Percentiles rank a stretch among this genome's conserved stretches.
These are phyloP conservation scores for Eupithecia insigniata DNA, from an alignment of 2,888 invertebrate genomes.

Conservation along the genomic window DNA sequence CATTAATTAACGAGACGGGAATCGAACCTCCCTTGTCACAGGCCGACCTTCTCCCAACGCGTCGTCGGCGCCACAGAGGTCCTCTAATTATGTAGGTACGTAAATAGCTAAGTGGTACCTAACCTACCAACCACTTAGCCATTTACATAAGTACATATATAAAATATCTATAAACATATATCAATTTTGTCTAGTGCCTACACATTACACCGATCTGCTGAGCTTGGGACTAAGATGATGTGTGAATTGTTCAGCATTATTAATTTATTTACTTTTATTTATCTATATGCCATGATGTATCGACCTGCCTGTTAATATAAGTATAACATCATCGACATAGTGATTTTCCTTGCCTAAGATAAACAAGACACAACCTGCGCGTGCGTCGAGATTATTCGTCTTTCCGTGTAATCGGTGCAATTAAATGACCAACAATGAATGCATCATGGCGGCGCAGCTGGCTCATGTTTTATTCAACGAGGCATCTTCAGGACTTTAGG, in stretches of 20 bases:
- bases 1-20: no score
- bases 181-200: no score
- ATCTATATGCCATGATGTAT: background rate
- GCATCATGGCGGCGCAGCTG: constrained; percentile 43
- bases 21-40: no score
- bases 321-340: constrained; percentile 12
- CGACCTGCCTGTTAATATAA: background rate
- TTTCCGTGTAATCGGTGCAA: constrained; percentile 50
- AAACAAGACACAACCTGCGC: constrained; percentile 27
- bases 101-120: no score
- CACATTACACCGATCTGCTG: no score
- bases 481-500: constrained; percentile 48
- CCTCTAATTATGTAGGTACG: no score
- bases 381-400: constrained; percentile 40
- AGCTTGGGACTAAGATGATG: background rate
- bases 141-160: no score
- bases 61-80: no score
- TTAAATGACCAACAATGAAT: constrained; percentile 56
- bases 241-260: background rate
- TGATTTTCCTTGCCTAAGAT: constrained; percentile 28
- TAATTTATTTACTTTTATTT: background rate
- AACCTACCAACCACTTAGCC: no score
- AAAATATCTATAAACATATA: no score
- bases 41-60: no score
- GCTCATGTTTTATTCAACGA: constrained; percentile 52